Evolutionary conservation across 2,113 vertebrate species (phyloP).

Genomic region (Thunnus maccoyii): DNA sequence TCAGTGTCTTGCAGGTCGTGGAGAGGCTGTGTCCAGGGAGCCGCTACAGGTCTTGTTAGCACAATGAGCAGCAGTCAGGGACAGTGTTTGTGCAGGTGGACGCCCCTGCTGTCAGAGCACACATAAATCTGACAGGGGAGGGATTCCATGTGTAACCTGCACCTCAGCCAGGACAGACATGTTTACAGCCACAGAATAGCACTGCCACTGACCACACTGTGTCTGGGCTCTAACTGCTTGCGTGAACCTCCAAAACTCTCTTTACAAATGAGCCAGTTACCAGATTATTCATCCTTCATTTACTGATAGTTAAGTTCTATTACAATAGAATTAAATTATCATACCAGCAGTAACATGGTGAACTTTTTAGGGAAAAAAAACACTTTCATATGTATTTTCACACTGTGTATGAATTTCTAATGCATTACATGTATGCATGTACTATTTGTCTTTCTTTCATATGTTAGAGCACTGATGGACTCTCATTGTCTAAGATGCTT

Average conservation of each 20-base stretch:
- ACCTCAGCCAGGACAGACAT: constrained; percentile 46
- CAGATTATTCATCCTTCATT: not conserved
- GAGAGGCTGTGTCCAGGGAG: constrained; percentile 44
- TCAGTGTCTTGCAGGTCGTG: constrained; percentile 14
- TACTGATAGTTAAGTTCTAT: not conserved
- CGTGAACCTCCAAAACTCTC: constrained; percentile 1
- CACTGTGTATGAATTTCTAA: no score
- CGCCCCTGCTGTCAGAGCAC: constrained; percentile 87
- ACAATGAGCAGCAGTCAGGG: constrained; percentile 89
- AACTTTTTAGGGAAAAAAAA: no score
- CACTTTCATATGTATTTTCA: no score
- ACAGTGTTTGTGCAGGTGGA: constrained; percentile 94
- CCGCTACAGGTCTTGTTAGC: constrained; percentile 86
- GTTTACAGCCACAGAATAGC: constrained; percentile 37
- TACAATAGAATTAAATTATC: no score
- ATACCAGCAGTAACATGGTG: no score
- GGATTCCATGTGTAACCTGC: constrained; percentile 60
- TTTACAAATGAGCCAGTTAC: not conserved
- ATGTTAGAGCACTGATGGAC: not conserved
- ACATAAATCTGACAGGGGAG: constrained; percentile 87
- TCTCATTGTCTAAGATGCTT: not conserved
- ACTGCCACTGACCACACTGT: constrained; percentile 10
- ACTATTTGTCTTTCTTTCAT: not conserved
- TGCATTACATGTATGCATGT: not conserved
- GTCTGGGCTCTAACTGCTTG: constrained; percentile 16